Conservation (phyloP, 1,140 invertebrate species). For the Pseudachorutes palmiensis region DNA sequence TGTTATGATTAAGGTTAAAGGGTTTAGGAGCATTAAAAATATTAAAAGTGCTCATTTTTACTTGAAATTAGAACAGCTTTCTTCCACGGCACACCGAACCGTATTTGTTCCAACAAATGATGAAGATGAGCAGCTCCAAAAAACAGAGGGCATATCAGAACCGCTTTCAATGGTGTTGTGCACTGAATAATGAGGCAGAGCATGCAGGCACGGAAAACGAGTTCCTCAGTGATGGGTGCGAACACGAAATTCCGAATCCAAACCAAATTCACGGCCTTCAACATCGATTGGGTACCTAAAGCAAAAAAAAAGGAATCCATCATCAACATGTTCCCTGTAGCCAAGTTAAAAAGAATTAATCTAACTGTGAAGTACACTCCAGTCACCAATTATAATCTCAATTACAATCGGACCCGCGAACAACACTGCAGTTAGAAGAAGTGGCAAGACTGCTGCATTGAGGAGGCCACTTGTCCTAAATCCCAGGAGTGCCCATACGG, state of each 20-base stretch:
- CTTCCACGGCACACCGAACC: slow-evolving; percentile 55
- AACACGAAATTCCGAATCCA: slow-evolving; percentile 85
- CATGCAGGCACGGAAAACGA: slow-evolving; percentile 90
- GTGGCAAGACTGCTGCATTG: slow-evolving; percentile 62
- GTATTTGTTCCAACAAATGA: slow-evolving; percentile 68
- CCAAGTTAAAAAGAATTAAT: slow-evolving; percentile 45
- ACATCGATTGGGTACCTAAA: slow-evolving; percentile 58
- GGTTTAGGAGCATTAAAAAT: slow-evolving; percentile 24
- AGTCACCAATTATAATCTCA: slow-evolving; percentile 58
- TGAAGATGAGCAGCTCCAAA: slow-evolving; percentile 91
- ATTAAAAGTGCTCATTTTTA: slow-evolving; percentile 42
- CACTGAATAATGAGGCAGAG: slow-evolving; percentile 77
- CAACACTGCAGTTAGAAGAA: slow-evolving; percentile 70
- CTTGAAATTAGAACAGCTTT: slow-evolving; percentile 60
- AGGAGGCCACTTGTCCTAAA: slow-evolving; percentile 63
- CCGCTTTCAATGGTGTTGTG: slow-evolving; percentile 61
- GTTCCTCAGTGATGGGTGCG: slow-evolving; percentile 88
- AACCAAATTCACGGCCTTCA: slow-evolving; percentile 59
- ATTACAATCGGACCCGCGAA: slow-evolving; percentile 74
- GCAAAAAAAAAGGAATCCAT: slow-evolving; percentile 22
- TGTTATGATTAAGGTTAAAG: slow-evolving; percentile 43
- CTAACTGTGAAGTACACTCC: slow-evolving; percentile 56
- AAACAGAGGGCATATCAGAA: slow-evolving; percentile 80
- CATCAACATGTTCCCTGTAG: neutral
- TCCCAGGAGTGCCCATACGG: slow-evolving; percentile 64